Evolutionary conservation across 2,113 vertebrate genomes (phyloP), one percentile per base, ranked within the genome.

Genomic region (Calidris pugnax): DNA sequence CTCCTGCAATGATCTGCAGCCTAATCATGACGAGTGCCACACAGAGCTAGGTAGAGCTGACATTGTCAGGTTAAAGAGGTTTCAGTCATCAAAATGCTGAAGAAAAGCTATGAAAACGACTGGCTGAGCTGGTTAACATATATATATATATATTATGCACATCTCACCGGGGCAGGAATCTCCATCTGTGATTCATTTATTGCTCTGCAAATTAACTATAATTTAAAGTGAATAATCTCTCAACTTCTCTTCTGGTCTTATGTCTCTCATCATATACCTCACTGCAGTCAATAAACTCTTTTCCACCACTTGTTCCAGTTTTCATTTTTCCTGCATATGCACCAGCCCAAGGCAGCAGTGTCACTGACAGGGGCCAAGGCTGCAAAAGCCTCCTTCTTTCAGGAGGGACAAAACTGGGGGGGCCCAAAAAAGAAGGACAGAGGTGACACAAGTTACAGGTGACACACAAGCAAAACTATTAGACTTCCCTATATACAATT

Each of bases 231-330:
- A 97, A 96, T 88, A 76, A 92, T 87, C 73, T 91, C 81, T 83
- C 50, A 14, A 48, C 37, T 96, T 87, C 85, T 83, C 85, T 93
- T 51, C 74, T 89, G 87, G 50, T 85, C 57, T 91, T 75, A 53
- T 39, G 81, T 50, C 74, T 93, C 84, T 82, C 56, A 87, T 57
- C 41, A 91, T 73, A 96, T 55, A 95, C 86, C 90, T 92, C 94
- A 95, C 77, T 92, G 66, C 71, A 90, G 74, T 90, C 4, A 97
- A 97, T 97, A 97, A 97, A 97, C 82, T 59, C 88, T 87, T 89
- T 83, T 66, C 84, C 81, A 95, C 80, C 81, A 74, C 69, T 93
- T 57, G 20, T 81, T 89, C 39, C 5, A 2, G 14, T 64, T 88
- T 85, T 79, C 57, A 22, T 75, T 64, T 85, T 71, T 24, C 30